Conservation (phyloP, 2,797 vertebrate genomes). For the Allobates femoralis region DNA sequence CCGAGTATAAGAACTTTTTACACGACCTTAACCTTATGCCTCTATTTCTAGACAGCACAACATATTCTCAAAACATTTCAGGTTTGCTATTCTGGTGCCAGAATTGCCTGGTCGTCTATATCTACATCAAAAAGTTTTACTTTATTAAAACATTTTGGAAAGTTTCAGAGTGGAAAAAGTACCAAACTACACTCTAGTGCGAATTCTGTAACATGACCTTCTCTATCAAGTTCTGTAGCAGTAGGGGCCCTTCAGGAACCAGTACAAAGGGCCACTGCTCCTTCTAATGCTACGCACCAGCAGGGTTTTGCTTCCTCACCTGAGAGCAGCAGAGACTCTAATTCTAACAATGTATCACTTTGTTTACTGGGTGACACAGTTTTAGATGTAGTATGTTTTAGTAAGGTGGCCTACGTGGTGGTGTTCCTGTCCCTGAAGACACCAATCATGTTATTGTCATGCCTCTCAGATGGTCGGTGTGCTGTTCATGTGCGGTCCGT, state of each 20-base stretch:
- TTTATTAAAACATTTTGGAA: not conserved
- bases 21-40: slow-evolving; percentile 36
- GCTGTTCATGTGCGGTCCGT: too few species aligned
- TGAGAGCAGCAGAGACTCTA: too few species aligned
- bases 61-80: slow-evolving; percentile 7
- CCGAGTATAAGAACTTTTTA: slow-evolving; percentile 46
- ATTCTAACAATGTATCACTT: too few species aligned
- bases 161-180: not conserved
- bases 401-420: too few species aligned
- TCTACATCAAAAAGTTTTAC: not conserved
- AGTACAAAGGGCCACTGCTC: not conserved
- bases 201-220: not conserved
- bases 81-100: not conserved
- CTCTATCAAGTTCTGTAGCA: too few species aligned
- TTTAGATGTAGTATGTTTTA: too few species aligned
- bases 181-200: not conserved
- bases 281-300: not conserved
- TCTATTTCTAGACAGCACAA: slow-evolving; percentile 10
- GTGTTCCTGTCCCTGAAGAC: too few species aligned
- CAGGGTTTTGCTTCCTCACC: too few species aligned
- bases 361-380: too few species aligned
- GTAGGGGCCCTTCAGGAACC: not conserved
- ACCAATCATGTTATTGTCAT: too few species aligned
- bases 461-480: too few species aligned
- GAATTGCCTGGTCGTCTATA: not conserved